Evolutionary conservation across 2,797 vertebrate species (phyloP).

Genomic region (Brachyalestes nurse): DNA sequence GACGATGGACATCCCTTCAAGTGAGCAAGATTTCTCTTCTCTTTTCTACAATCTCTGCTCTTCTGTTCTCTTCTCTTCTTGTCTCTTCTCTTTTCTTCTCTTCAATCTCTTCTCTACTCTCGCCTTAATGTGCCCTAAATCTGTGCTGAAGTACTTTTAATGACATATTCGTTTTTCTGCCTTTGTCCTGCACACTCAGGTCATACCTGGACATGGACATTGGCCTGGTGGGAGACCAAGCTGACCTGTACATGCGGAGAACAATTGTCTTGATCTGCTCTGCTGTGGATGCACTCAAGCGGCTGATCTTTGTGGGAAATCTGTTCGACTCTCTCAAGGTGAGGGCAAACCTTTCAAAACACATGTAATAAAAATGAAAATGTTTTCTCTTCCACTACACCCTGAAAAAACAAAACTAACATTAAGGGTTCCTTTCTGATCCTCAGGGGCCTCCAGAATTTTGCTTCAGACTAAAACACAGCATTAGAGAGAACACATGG

Average conservation of each 20-base stretch:
- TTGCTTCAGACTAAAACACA: too few species aligned
- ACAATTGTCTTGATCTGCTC: slow-evolving; percentile 72
- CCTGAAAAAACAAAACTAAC: too few species aligned
- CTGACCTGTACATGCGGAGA: slow-evolving; percentile 76
- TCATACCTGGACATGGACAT: slow-evolving; percentile 85
- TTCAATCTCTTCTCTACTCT: background rate
- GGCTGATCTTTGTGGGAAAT: slow-evolving; percentile 84
- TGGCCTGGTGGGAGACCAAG: slow-evolving; percentile 81
- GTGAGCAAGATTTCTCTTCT: slow-evolving; percentile 76
- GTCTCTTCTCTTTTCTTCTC: background rate
- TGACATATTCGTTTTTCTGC: slow-evolving; percentile 1
- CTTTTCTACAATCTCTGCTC: background rate
- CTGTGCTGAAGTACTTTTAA: background rate
- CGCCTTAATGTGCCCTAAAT: too few species aligned
- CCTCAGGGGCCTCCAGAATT: too few species aligned
- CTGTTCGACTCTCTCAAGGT: slow-evolving; percentile 90
- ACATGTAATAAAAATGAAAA: background rate
- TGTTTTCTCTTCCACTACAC: background rate
- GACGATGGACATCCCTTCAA: slow-evolving; percentile 84
- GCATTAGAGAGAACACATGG: too few species aligned
- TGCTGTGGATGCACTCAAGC: slow-evolving; percentile 78
- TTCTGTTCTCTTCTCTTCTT: background rate
- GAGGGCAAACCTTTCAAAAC: slow-evolving; percentile 34
- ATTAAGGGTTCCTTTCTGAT: too few species aligned
- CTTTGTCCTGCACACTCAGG: slow-evolving; percentile 64